Evolutionary conservation across 2,888 invertebrate genomes (phyloP), one percentile per base, ranked within the genome.

Genomic region (Coelopa pilipes): DNA sequence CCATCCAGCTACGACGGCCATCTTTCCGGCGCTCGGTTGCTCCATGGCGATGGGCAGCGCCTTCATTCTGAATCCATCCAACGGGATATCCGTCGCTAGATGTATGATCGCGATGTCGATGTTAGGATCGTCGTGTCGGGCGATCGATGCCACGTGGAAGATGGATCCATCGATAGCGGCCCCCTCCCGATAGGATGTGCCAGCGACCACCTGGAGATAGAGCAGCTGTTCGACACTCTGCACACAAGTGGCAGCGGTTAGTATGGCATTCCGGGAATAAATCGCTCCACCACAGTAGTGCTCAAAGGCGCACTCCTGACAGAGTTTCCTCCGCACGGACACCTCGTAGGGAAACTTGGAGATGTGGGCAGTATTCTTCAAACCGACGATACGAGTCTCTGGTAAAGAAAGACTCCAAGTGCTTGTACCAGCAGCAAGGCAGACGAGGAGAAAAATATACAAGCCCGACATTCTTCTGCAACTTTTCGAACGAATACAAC

Each of bases 71-170:
- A 80, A 80, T 73, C 81, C 80, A 55, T 86, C 82, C 17, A 86
- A 49, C 0, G 82, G 82, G 75, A 85, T 57, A 1, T 81, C 80
- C 0, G 79, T 71, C 0, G 73, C 78, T n/a, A 86, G 63, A 0
- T 80, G 60, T 3, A 86, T 70, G 0, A 92, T 76, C 0, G 91
- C 91, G 15, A 92, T 84, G 71, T 92, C 92, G 75, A 88, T 89
- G 59, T 85, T 83, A 78, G 90, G 92, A 0, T 85, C 78, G 47
- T 89, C 88, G 78, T 92, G 90, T 77, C 85, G 85, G 0, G 87
- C 75, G 4, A 90, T 79, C 50, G 87, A 86, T 0, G 87, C 86
- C 0, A 91, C 89, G 47, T 87, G 85, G 3, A 89, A 87, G 0
- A 91, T 24, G 7, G 80, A 74, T 1, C 92, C 92, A 72, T 83